Base-by-base conservation (phyloP, 2,113 vertebrate species). In the Pica pica region DNA sequence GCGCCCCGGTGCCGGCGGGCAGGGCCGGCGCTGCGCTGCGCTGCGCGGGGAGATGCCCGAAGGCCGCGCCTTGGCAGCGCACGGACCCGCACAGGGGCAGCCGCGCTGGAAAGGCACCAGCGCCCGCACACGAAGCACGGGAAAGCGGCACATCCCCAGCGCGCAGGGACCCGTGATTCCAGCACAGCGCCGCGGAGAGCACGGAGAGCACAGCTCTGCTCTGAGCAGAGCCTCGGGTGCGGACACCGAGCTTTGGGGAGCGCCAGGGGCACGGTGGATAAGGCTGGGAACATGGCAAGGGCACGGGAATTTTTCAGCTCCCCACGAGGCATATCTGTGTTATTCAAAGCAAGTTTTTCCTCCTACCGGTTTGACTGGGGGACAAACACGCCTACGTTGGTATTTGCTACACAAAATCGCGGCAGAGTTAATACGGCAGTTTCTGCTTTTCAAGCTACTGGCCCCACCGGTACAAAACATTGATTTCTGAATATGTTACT, bases 161-260 rank as follows among this genome's bases (percentile, higher is more conserved):
- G 28, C 5, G 71, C 9, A 6, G 0, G 24, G 21, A 55, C 26
- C 67, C 78, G 4, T 10, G 15, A 67, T 35, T 17, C 31, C n/a
- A 41, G 80, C 50, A 0, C 6, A 19, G 21, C 6, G 35, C 59
- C 59, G 33, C 53, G 35, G 57, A 61, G 74, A 39, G 46, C 65
- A 3, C 56, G 24, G 78, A 44, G 19, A 35, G 57, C 41, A 16
- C 61, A 10, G 47, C 49, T 1, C 64, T 16, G 22, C 61, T 10
- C 44, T 3, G 3, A 3, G 4, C 2, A 0, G 5, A 53, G 80
- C n/a, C 61, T 10, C 18, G 2, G 63, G 39, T 2, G 24, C 1
- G 31, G 27, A 3, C 30, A 18, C 6, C 0, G 2, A 31, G 81
- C 64, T 64, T 28, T 2, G 6, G 20, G 33, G 17, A 20, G 9